phyloP scores from a whole-genome alignment of 2,113 vertebrate species.

The Marmota monax region DNA sequence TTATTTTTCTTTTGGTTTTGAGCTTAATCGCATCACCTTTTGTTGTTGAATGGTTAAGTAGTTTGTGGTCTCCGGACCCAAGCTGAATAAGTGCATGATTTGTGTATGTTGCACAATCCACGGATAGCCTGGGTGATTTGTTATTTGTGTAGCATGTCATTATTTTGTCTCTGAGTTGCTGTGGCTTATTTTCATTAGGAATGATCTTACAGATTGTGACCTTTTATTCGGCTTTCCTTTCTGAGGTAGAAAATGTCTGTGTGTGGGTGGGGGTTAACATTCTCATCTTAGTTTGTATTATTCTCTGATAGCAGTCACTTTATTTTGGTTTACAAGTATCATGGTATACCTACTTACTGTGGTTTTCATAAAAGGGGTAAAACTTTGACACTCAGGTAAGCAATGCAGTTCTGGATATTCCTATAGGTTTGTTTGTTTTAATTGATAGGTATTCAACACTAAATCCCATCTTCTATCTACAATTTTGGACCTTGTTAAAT shows the following conservation, averaged over 20 bases:
- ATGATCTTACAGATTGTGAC: not conserved
- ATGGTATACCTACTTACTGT: not conserved
- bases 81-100: slow-evolving; percentile 52
- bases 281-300: not conserved
- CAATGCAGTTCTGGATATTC: not conserved
- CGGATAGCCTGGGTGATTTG: not conserved
- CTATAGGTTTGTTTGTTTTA: not conserved
- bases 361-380: not conserved
- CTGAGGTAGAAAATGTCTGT: not conserved
- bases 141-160: not conserved
- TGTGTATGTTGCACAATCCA: not conserved
- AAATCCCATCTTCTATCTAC: not conserved
- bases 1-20: not conserved
- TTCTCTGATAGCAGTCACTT: not conserved
- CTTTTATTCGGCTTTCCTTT: not conserved
- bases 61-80: not conserved
- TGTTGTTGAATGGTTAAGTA: not conserved
- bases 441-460: not conserved
- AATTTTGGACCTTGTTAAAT: not conserved
- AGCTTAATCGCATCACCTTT: not conserved
- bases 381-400: slow-evolving; percentile 56
- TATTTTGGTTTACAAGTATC: slow-evolving; percentile 16
- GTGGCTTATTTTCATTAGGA: not conserved
- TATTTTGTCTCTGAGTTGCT: not conserved
- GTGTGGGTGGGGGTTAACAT: not conserved